These are phyloP conservation scores for Phoenicopterus ruber DNA, from an alignment of 2,113 vertebrate species.

Conservation along the genomic window DNA sequence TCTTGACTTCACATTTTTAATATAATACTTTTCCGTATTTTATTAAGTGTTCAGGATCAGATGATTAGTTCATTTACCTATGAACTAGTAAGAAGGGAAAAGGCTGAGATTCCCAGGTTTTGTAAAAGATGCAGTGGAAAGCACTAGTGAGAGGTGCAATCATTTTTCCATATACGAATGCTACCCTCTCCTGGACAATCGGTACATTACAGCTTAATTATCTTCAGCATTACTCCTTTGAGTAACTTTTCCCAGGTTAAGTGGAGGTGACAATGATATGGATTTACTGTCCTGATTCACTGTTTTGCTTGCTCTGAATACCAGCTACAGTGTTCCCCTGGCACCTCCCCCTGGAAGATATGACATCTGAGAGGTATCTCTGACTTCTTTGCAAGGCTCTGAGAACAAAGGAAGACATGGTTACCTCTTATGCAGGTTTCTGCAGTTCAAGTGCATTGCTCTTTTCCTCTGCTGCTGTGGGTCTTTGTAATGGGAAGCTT, in stretches of 20 bases:
- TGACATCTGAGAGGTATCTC: neutral
- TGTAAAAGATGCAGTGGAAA: neutral
- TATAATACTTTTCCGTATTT: neutral
- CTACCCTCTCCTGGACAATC: slow-evolving; percentile 49
- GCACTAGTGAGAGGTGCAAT: neutral
- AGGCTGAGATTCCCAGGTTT: neutral
- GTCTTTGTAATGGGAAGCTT: neutral
- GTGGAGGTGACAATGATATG: neutral
- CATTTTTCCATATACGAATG: neutral
- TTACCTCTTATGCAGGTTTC: accelerated
- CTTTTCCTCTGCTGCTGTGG: neutral
- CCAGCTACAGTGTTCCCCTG: neutral
- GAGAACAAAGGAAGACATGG: neutral
- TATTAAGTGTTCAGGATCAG: neutral
- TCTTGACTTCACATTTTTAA: neutral
- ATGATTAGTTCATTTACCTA: neutral
- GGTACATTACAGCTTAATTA: neutral
- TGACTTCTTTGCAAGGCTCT: neutral
- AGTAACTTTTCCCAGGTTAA: neutral
- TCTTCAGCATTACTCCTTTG: accelerated
- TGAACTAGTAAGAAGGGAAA: neutral
- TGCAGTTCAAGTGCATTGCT: neutral
- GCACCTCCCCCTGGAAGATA: neutral
- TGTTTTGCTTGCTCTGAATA: neutral
- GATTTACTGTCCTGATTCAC: neutral